Evolutionary conservation across 2,888 invertebrate species (phyloP), one percentile per base, ranked within the genome.

Genomic region (Hermodice carunculata): DNA sequence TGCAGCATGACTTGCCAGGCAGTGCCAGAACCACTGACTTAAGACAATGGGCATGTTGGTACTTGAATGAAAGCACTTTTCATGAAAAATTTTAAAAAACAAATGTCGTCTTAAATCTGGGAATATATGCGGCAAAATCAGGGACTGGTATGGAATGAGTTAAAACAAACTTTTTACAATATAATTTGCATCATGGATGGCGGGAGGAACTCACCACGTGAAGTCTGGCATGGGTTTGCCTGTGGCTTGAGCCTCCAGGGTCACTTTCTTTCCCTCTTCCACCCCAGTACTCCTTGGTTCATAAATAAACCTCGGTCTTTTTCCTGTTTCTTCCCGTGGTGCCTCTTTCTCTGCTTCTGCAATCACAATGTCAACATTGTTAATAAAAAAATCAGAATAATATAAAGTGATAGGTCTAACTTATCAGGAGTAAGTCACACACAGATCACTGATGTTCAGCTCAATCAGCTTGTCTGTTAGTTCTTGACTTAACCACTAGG

Each of bases 201-300:
- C 14, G 8, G 19, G 8, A 8, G 11, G 42, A 19, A 66, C 75
- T 68, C 68, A 84, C 85, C 85, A 85, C 75, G 77, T 84, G 67
- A 84, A 80, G 14, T 72, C 67, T 26, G 85, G 85, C 61, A 75
- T 69, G 61, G 85, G 84, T 69, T 78, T 79, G 28, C 84, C 84
- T 6, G 75, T 77, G 22, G 81, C 79, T 40, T 72, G 76, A 46
- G 80, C 81, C 8, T 76, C 77, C 72, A 86, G 81, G 11, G 75
- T 75, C 14, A 80, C 84, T 61, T 79, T 77, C 53, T 80, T 75
- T 37, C 85, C 86, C 54, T 80, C 78, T 5, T 77, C 74, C 19
- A 81, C 81, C 14, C 74, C 74, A 19, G 80, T 66, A 68, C 83
- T 82, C 46, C 76, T 69, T 40, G 81, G 68, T 60, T 79, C 76